Conservation (phyloP, 2,888 invertebrate species). For the Mythimna lalbum region DNA sequence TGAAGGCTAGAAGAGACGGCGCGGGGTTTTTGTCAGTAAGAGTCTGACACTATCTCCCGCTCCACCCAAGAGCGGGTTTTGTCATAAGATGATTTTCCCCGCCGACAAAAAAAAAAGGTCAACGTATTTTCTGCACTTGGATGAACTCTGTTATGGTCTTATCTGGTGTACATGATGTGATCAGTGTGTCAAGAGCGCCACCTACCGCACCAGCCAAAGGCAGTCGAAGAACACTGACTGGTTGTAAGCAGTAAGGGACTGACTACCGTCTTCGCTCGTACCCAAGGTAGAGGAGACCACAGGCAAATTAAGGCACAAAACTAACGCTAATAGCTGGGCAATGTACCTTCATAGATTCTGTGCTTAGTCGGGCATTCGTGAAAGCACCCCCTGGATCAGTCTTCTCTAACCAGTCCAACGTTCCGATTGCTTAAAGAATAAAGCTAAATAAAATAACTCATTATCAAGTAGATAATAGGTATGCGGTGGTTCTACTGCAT, state of each 20-base stretch:
- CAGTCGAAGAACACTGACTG: neutral
- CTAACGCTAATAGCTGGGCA: neutral
- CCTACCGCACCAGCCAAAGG: too few species aligned
- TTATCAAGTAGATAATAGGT: slow-evolving; percentile 1
- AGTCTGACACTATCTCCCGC: too few species aligned
- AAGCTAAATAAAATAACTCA: neutral
- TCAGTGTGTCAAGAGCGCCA: neutral
- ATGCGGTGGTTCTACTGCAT: slow-evolving; percentile 27
- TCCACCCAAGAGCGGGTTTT: too few species aligned
- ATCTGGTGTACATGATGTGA: neutral
- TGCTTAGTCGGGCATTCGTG: neutral
- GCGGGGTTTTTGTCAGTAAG: too few species aligned
- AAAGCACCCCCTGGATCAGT: neutral
- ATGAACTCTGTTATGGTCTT: neutral
- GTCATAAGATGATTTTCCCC: too few species aligned
- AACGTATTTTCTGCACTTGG: neutral
- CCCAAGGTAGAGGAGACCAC: neutral
- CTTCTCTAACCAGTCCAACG: neutral
- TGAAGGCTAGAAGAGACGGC: too few species aligned
- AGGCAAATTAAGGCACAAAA: too few species aligned
- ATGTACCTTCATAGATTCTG: neutral
- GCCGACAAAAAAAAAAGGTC: too few species aligned
- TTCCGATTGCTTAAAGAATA: neutral
- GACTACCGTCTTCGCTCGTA: neutral
- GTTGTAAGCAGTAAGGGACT: neutral